Base-by-base conservation (phyloP, 2,797 vertebrate species). In the Paratrypauchen microcephalus region DNA sequence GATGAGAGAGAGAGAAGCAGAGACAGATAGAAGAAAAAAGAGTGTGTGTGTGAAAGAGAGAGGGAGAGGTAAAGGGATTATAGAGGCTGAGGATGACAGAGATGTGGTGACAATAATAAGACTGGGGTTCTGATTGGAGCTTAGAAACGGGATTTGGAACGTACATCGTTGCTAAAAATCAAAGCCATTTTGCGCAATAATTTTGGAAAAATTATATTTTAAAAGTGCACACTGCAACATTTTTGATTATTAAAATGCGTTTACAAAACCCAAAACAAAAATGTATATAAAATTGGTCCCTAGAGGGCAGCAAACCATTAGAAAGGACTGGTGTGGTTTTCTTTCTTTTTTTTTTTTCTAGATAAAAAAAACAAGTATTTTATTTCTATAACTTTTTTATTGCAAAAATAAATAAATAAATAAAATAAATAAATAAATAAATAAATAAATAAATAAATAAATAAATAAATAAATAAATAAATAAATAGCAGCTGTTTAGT, bases 51-150 rank as follows among this genome's bases (percentile, higher is more conserved):
- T 36, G 65, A 21, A 47, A 70, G 68, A 21, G 54, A 12, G 58
- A 64, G 55, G 24, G 67, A 55, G 41, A 58, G 54, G 19, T 9
- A 12, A 13, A 23, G 52, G 21, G 70, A 66, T n/a, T n/a, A 36
- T 3, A 3, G 58, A 16, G 54, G 69, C 64, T 63, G 59, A 77
- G 78, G 13, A 63, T 23, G 69, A 76, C 74, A 72, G 66, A 55
- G 23, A 69, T 54, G 66, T 68, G 69, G 54, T 65, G 59, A 61
- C n/a, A 13, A n/a, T 21, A 21, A 39, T 19, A 58, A 18, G 15
- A 6, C 26, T 18, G 24, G 12, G 26, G 9, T 58, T 9, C 24
- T 26, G 26, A 58, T 24, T 6, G 24, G 23, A 58, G 56, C 56
- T 58, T 28, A 18, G 26, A 58, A 28, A 56, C 1, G 54, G 9